A percentile compares a stretch with the other conserved stretches of the same genome.
These are phyloP conservation scores for Brachionus calyciflorus DNA, from an alignment of 1,140 invertebrate genomes.

Conservation along the genomic window DNA sequence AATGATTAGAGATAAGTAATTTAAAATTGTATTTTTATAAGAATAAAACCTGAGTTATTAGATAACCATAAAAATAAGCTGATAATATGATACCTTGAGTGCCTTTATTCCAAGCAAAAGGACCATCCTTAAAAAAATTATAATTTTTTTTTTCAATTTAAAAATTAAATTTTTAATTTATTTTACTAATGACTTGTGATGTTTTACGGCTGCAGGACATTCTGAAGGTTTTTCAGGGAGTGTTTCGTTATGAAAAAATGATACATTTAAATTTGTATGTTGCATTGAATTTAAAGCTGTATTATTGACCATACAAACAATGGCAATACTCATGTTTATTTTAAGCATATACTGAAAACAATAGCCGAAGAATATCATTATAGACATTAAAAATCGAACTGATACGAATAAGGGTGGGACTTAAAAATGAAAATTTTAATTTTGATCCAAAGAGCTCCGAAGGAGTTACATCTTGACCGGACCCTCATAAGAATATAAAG, in stretches of 20 bases:
- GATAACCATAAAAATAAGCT: conserved; percentile 61
- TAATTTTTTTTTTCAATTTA: not conserved
- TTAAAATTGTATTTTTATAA: not conserved
- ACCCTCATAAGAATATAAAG: too few species aligned
- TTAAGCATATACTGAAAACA: conserved; percentile 71
- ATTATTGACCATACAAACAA: conserved; percentile 74
- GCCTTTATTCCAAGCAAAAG: conserved; percentile 56
- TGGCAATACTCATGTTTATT: conserved; percentile 82
- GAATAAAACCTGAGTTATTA: conserved; percentile 55
- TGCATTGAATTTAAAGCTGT: conserved; percentile 47
- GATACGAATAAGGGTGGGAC: conserved; percentile 12
- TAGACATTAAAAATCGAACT: conserved; percentile 49
- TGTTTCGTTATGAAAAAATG: not conserved
- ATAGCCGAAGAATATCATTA: conserved; percentile 52
- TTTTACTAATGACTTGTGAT: not conserved
- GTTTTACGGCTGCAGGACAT: not conserved
- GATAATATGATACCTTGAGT: conserved; percentile 57
- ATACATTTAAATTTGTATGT: not conserved
- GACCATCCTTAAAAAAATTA: conserved; percentile 54
- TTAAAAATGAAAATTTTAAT: too few species aligned
- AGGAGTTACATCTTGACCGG: too few species aligned
- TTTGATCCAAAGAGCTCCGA: too few species aligned
- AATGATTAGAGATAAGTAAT: not conserved
- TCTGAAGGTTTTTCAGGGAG: not conserved
- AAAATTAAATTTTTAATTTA: not conserved